These are phyloP conservation scores for Recurvirostra avosetta DNA, from an alignment of 2,113 vertebrate species.

Conservation along the genomic window DNA sequence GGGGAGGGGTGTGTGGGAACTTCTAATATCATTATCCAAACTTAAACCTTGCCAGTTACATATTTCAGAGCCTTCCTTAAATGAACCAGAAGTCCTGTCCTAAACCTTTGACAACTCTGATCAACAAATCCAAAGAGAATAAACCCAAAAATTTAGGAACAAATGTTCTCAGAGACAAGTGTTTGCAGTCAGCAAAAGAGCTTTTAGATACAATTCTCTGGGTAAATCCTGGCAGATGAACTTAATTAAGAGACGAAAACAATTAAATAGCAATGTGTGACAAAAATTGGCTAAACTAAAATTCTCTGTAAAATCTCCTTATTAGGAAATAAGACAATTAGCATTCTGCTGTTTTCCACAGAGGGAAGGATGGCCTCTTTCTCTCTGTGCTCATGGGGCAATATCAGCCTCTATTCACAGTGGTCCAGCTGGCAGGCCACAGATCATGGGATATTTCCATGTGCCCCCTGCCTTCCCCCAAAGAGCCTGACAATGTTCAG, in stretches of 20 bases:
- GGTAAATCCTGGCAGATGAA: slow-evolving; percentile 34
- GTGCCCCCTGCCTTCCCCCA: not conserved
- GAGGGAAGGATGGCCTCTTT: not conserved
- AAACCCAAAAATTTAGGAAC: not conserved
- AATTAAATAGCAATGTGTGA: slow-evolving; percentile 23
- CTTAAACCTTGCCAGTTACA: not conserved
- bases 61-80: not conserved
- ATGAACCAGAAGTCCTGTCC: not conserved
- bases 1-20: not conserved
- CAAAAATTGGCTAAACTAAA: slow-evolving; percentile 39
- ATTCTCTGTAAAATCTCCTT: slow-evolving; percentile 38
- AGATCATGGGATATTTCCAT: not conserved
- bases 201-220: slow-evolving; percentile 16
- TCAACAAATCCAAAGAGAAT: not conserved
- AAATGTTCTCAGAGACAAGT: not conserved
- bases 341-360: not conserved
- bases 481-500: not conserved
- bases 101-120: not conserved
- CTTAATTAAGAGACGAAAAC: slow-evolving; percentile 54
- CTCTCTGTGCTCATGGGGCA: not conserved
- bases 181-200: not conserved
- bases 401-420: not conserved
- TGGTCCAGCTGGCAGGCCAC: not conserved
- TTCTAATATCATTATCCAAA: not conserved
- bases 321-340: slow-evolving; percentile 45